Base-by-base conservation (phyloP, 2,888 invertebrate species). In the Eupithecia exiguata region DNA sequence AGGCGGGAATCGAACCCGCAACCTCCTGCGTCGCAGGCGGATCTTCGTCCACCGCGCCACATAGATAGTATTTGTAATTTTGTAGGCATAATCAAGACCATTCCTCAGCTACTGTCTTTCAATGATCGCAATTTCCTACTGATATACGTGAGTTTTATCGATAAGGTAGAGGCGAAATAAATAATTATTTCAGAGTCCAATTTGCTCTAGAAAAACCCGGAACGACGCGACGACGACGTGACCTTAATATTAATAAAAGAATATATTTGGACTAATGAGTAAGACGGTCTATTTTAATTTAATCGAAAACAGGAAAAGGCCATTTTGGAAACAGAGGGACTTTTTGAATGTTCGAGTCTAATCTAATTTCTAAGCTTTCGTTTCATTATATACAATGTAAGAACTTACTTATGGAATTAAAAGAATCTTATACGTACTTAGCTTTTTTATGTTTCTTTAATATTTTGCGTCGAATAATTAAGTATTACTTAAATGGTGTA, bases 211-310 rank as follows among this genome's bases (percentile, higher is more conserved):
- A 61, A 61, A 30, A 16, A 16, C 1, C n/a, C 5, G 61, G 14
- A 4, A 62, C n/a, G 16, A 12, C 40, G 12, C 30, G 38, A 40
- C 35, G 38, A 40, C 35, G 18, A 62, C 62, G 62, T 62, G 62
- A 35, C 35, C 62, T 62, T 18, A 62, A 62, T 62, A 62, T 35
- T 62, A 18, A 35, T 53, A 53, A 21, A 21, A 4, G 49, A 53
- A 53, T 62, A 18, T 18, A 35, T 35, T 62, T 62, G 35, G 30
- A 62, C 62, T 62, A 62, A 62, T 62, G 62, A 62, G 62, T 18
- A 9, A 18, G 61, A 62, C 18, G 62, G 35, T 18, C 14, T 30
- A 9, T 35, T 62, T 62, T 62, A 18, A 18, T 18, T 62, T 35
- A 2, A 62, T 35, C 25, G 5, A 35, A 35, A 62, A 35, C 35